Evolutionary conservation across 2,113 vertebrate genomes (phyloP), one percentile per base, ranked within the genome.

Genomic region (Zapornia atra): DNA sequence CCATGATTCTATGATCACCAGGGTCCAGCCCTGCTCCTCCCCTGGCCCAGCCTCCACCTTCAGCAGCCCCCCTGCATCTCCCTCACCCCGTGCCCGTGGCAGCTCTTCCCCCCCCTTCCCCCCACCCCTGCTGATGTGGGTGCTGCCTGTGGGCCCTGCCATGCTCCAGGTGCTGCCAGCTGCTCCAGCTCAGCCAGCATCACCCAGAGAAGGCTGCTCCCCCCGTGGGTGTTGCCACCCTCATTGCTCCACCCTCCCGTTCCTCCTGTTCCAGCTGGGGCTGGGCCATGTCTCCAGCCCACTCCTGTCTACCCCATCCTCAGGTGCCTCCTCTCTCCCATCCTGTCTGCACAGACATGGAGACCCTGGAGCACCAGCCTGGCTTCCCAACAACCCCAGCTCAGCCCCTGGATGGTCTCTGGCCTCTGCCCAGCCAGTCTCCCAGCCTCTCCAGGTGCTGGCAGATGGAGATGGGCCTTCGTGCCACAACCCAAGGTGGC

Each of bases 401-500:
- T 29, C 6, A n/a, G 28, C 6, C 73, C 64, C 54, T 15, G 34
- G 53, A 33, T 12, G 10, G 5, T 19, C 20, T 77, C 59, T 31
- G 22, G 36, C 53, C 40, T 57, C 46, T 77, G 25, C 33, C 24
- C 12, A 1, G 31, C 34, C 51, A 15, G 11, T 20, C 44, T 17
- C 7, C 0, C 38, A 42, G 71, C n/a, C 20, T 59, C 48, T 16
- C 1, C n/a, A n/a, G n/a, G n/a, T n/a, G n/a, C n/a, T n/a, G n/a
- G n/a, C 48, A 50, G 42, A 12, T 28, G n/a, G 16, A 44, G 57
- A 40, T 12, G 19, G 7, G 13, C 12, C 36, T 63, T 70, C n/a
- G 2, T 4, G 3, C 54, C 4, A 5, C 65, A 53, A 19, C 25
- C 15, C 40, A 20, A 0, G 1, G 0, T 1, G 15, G 17, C 17